Percentiles rank a stretch among this genome's conserved stretches.
Conservation (phyloP, 2,797 vertebrate species). For the Staurois parvus region DNA sequence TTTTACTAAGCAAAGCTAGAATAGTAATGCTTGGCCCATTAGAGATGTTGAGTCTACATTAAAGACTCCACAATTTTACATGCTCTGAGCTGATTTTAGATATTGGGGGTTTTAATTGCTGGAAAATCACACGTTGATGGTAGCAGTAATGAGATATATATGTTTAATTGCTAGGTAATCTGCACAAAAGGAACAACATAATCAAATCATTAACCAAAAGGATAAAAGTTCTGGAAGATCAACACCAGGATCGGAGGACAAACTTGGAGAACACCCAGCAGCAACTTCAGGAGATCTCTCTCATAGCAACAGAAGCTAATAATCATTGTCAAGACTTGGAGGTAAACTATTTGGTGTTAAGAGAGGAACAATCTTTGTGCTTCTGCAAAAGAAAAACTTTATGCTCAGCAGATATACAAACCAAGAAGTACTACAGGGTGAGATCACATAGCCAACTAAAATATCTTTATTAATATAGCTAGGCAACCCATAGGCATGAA, state of each 20-base stretch:
- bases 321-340: conserved; percentile 80
- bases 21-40: too few relatives aligned
- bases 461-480: too few relatives aligned
- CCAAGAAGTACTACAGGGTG: too few relatives aligned
- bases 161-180: conserved; percentile 77
- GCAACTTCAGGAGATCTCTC: conserved; percentile 77
- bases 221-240: conserved; percentile 76
- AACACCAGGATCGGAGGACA: conserved; percentile 74
- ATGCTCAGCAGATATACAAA: too few relatives aligned
- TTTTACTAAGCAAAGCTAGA: too few relatives aligned
- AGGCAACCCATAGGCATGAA: too few relatives aligned
- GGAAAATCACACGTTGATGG: neutral
- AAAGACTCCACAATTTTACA: too few relatives aligned
- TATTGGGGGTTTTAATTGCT: neutral
- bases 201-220: conserved; percentile 81
- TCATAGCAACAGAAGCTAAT: conserved; percentile 73
- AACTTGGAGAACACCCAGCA: conserved; percentile 76
- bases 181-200: conserved; percentile 83
- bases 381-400: too few relatives aligned
- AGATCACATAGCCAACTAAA: too few relatives aligned
- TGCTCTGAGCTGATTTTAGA: too few relatives aligned
- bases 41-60: too few relatives aligned
- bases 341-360: conserved; percentile 69
- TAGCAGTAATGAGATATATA: neutral
- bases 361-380: neutral